Conservation (phyloP, 1,140 invertebrate genomes). For the Neodiprion lecontei region DNA sequence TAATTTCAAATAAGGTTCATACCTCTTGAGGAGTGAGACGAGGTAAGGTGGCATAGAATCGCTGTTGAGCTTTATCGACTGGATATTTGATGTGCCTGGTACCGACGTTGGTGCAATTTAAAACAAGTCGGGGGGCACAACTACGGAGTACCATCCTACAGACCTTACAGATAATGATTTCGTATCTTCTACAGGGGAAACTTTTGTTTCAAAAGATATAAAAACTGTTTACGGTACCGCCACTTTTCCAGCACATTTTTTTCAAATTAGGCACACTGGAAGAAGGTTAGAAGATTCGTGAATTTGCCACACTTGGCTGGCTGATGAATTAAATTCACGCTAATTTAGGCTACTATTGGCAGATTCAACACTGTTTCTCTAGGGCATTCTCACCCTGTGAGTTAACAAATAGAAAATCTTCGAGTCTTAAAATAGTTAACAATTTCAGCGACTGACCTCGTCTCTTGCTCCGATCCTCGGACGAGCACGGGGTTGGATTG, state of each 20-base stretch:
- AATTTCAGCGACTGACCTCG: constrained; percentile 2
- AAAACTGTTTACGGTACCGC: constrained; percentile 12
- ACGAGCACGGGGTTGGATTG: neutral
- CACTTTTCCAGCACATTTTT: constrained; percentile 34
- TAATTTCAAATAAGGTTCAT: neutral
- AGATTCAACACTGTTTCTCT: too few relatives aligned
- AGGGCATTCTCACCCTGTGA: neutral
- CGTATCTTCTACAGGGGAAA: neutral
- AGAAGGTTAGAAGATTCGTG: constrained; percentile 22
- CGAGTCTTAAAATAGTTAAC: neutral
- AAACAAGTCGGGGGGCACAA: constrained; percentile 35
- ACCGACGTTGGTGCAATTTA: constrained; percentile 32
- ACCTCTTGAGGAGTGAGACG: constrained; percentile 54
- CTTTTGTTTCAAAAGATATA: neutral
- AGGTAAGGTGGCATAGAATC: constrained; percentile 43
- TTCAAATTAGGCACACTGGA: neutral
- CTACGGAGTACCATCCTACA: constrained; percentile 49
- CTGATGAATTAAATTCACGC: too few relatives aligned
- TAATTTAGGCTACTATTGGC: too few relatives aligned
- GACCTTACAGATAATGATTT: neutral
- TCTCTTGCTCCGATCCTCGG: neutral
- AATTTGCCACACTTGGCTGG: too few relatives aligned
- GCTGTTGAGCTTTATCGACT: constrained; percentile 22
- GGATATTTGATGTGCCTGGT: constrained; percentile 26
- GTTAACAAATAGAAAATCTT: neutral